phyloP scores from a whole-genome alignment of 2,888 invertebrate species.

The Trisateles emortualis region DNA sequence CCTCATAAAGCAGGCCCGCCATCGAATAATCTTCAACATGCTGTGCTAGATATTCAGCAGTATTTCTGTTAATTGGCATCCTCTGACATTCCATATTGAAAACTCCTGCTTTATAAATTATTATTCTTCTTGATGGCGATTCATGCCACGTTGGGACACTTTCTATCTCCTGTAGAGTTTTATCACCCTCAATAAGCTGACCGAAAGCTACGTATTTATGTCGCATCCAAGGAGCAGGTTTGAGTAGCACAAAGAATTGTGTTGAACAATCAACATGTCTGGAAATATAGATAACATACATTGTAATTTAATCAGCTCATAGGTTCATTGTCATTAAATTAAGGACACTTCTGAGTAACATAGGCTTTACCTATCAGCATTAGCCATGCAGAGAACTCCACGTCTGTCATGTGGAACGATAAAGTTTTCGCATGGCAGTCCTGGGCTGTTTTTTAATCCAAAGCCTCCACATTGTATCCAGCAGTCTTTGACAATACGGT shows the following conservation, averaged over 20 bases:
- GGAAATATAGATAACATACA: too few relatives aligned
- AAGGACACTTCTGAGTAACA: too few relatives aligned
- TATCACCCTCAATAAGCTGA: too few relatives aligned
- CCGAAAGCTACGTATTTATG: too few relatives aligned
- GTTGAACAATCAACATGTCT: constrained; percentile 89
- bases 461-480: too few relatives aligned
- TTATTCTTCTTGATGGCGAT: constrained; percentile 75
- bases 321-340: too few relatives aligned
- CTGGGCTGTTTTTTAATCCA: constrained; percentile 64
- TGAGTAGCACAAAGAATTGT: too few relatives aligned
- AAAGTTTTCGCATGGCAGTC: constrained; percentile 88
- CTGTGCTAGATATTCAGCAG: constrained; percentile 66
- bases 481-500: too few relatives aligned
- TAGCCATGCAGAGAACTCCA: constrained; percentile 92
- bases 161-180: constrained; percentile 88
- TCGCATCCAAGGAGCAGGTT: too few relatives aligned
- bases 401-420: too few relatives aligned
- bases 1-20: constrained; percentile 66
- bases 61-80: constrained; percentile 64
- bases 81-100: constrained; percentile 73
- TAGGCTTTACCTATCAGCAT: constrained; percentile 85
- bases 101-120: constrained; percentile 66
- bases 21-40: constrained; percentile 74
- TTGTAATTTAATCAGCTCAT: too few relatives aligned
- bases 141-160: constrained; percentile 88